Percentiles rank a stretch among this genome's conserved stretches.
These are phyloP conservation scores for Synergus gifuensis DNA, from an alignment of 2,888 invertebrate genomes.

Conservation along the genomic window DNA sequence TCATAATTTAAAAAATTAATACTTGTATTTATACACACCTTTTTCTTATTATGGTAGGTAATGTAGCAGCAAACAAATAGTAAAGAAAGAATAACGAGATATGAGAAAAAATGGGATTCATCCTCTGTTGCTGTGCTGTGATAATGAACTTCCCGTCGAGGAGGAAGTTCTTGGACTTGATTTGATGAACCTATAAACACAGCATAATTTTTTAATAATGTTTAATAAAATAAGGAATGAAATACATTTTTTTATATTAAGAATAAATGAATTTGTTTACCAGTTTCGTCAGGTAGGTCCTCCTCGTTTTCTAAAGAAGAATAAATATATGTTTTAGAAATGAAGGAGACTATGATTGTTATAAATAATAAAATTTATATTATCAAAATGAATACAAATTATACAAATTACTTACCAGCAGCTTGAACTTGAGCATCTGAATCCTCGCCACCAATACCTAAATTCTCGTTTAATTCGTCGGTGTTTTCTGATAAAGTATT, in stretches of 20 bases:
- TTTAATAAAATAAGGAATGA: too few species aligned
- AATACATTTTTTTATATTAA: not conserved
- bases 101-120: constrained; percentile 84
- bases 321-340: not conserved
- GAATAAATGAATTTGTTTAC: not conserved
- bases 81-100: constrained; percentile 83
- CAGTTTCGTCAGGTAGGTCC: not conserved
- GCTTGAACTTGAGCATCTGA: not conserved
- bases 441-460: not conserved
- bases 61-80: constrained; percentile 83
- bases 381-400: not conserved
- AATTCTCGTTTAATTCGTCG: not conserved
- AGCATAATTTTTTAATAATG: not conserved
- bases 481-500: constrained; percentile 27
- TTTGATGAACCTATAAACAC: not conserved
- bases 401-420: not conserved
- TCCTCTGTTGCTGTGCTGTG: constrained; percentile 74
- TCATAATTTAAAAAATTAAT: too few species aligned
- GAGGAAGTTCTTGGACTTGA: not conserved
- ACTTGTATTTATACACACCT: constrained; percentile 72
- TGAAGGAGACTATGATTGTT: too few species aligned
- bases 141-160: constrained; percentile 37
- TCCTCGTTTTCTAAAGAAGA: not conserved
- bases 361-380: not conserved
- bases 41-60: constrained; percentile 83